These are phyloP conservation scores for Drosophila punjabiensis DNA, from an alignment of 1,140 invertebrate species.

Conservation along the genomic window DNA sequence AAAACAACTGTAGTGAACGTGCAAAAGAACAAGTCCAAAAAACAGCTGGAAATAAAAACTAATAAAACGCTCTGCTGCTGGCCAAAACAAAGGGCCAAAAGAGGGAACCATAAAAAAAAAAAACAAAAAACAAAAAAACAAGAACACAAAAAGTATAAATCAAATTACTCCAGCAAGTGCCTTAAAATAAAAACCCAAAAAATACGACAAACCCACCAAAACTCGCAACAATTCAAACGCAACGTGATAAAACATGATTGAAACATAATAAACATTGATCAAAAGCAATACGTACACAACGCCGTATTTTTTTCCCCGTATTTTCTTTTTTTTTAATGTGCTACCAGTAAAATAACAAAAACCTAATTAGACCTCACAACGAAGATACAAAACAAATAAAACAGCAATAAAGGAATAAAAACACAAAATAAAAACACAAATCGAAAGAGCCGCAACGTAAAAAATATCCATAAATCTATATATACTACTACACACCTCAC, in stretches of 20 bases:
- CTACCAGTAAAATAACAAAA: slow-evolving; percentile 1
- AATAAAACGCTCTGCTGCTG: slow-evolving; percentile 31
- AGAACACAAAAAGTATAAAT: too few species aligned
- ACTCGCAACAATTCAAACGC: slow-evolving; percentile 11
- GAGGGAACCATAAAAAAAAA: slow-evolving; percentile 22
- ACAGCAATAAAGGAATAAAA: slow-evolving; percentile 8
- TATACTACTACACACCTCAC: slow-evolving; percentile 40
- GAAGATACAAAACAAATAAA: slow-evolving; percentile 1
- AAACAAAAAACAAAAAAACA: slow-evolving; percentile 10
- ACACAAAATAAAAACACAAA: neutral
- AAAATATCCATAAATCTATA: slow-evolving; percentile 54
- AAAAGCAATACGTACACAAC: slow-evolving; percentile 8
- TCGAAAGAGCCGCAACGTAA: slow-evolving; percentile 32
- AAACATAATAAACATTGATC: slow-evolving; percentile 11
- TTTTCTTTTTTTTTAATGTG: slow-evolving; percentile 32
- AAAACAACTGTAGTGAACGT: slow-evolving; percentile 27
- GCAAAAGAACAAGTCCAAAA: slow-evolving; percentile 28
- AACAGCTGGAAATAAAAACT: slow-evolving; percentile 42
- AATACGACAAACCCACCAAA: slow-evolving; percentile 7
- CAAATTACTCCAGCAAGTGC: slow-evolving; percentile 52
- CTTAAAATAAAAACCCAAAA: slow-evolving; percentile 25
- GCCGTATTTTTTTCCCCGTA: neutral
- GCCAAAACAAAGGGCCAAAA: slow-evolving; percentile 19
- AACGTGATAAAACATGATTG: slow-evolving; percentile 13
- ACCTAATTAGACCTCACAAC: slow-evolving; percentile 25